Conservation (phyloP, 1,140 invertebrate genomes). For the Sycophaga agraensis region DNA sequence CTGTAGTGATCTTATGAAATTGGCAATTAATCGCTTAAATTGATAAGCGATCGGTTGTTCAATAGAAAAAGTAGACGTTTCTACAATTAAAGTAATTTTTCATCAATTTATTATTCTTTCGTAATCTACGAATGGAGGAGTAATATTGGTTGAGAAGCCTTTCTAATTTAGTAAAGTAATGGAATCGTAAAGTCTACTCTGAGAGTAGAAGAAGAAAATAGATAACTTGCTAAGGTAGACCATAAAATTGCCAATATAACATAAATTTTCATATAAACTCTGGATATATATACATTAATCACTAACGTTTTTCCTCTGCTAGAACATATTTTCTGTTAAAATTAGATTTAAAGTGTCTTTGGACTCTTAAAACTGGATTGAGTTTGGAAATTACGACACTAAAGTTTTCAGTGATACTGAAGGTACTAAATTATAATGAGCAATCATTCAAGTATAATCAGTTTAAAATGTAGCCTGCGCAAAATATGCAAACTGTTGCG, state of each 20-base stretch:
- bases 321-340: neutral
- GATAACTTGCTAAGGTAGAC: slow-evolving; percentile 18
- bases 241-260: slow-evolving; percentile 22
- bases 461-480: too few species aligned
- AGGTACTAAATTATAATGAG: too few species aligned
- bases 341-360: slow-evolving; percentile 9
- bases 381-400: neutral
- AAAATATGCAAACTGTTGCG: too few species aligned
- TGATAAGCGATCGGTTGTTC: too few species aligned
- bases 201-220: slow-evolving; percentile 11
- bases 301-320: neutral
- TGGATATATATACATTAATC: slow-evolving; percentile 18
- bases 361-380: neutral
- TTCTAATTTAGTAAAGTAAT: slow-evolving; percentile 18
- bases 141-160: neutral
- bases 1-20: too few species aligned
- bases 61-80: too few species aligned
- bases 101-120: too few species aligned
- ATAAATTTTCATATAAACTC: slow-evolving; percentile 19
- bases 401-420: too few species aligned
- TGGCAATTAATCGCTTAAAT: too few species aligned
- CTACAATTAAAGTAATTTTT: too few species aligned
- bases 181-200: slow-evolving; percentile 10
- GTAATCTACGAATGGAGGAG: neutral
- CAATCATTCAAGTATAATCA: too few species aligned